A percentile compares a stretch with the other conserved stretches of the same genome.
Conservation (phyloP, 2,113 vertebrate species). For the Danio rerio region GRCz12tu NC_133178.1:16387501-16388000, state of each 20-base stretch:
- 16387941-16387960: no score
- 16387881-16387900: no score
- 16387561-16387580: conserved; percentile 20
- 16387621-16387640: conserved; percentile 29
- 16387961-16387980: no score
- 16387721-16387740: conserved; percentile 13
- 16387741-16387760: not conserved
- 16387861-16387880: no score
- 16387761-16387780: not conserved
- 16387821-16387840: no score
- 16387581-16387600: conserved; percentile 33
- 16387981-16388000: no score
- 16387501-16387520: conserved; percentile 5
- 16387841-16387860: no score
- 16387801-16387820: no score
- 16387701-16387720: conserved; percentile 32
- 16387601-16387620: conserved; percentile 40
- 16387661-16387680: conserved; percentile 25
- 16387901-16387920: no score
- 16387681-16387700: conserved; percentile 1
- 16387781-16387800: not conserved
- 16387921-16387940: no score
- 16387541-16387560: not conserved
- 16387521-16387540: not conserved
- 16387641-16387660: conserved; percentile 13